A percentile compares a stretch with the other conserved stretches of the same genome.
Conservation (phyloP, 2,888 invertebrate species). For the Himalopsyche anomala region DNA sequence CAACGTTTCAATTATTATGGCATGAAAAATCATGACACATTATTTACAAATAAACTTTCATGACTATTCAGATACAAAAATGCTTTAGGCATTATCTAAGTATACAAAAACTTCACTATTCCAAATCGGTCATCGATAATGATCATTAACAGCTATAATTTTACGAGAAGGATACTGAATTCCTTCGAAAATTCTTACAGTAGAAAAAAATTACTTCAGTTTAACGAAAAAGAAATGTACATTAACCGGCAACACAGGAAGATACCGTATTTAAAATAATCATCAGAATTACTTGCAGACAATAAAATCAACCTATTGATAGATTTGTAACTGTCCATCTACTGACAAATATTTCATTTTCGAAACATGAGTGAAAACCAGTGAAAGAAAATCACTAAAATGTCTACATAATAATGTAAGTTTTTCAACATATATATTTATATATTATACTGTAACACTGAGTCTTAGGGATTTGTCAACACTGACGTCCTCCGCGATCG, state of each 20-base stretch:
- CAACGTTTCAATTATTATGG: background rate
- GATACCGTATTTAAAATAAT: background rate
- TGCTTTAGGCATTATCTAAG: slow-evolving; percentile 24
- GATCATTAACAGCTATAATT: background rate
- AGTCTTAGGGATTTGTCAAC: slow-evolving; percentile 39
- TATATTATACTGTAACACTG: slow-evolving; percentile 21
- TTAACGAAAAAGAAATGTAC: background rate
- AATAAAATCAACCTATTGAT: background rate
- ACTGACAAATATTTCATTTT: background rate
- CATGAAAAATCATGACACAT: slow-evolving; percentile 19
- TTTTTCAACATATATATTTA: slow-evolving; percentile 9
- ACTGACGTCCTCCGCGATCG: slow-evolving; percentile 13
- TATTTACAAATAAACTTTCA: slow-evolving; percentile 26
- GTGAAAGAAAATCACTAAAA: background rate
- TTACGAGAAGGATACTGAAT: too few relatives aligned
- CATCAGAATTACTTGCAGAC: background rate
- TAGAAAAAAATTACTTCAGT: background rate
- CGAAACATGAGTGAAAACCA: background rate
- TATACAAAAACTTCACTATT: slow-evolving; percentile 16
- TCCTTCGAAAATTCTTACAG: too few relatives aligned
- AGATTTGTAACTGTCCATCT: background rate
- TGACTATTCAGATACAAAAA: slow-evolving; percentile 22
- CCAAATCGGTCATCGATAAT: background rate
- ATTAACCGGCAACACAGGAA: background rate
- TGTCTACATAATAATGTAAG: slow-evolving; percentile 23